Evolutionary conservation across 2,888 invertebrate species (phyloP).

Genomic region (Terebella lapidaria): DNA sequence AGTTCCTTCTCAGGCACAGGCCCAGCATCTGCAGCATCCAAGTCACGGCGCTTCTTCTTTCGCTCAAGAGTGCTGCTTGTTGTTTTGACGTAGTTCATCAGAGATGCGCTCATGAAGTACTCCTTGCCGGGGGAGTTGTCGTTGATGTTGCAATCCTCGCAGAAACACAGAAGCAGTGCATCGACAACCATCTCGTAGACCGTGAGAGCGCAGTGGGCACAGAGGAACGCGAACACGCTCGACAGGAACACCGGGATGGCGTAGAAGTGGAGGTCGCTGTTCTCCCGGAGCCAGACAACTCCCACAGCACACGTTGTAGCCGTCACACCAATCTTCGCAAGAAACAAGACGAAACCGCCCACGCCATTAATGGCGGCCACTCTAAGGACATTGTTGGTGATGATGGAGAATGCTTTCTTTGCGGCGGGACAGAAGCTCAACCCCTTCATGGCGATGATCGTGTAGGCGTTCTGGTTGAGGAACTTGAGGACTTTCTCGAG

Average conservation of each 20-base stretch:
- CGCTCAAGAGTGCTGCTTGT: no score
- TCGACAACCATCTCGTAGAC: slow-evolving; percentile 95
- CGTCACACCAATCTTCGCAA: slow-evolving; percentile 77
- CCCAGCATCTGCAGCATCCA: no score
- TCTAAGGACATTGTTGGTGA: slow-evolving; percentile 68
- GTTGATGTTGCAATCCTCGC: slow-evolving; percentile 83
- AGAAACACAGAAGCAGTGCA: slow-evolving; percentile 87
- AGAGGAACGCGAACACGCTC: slow-evolving; percentile 78
- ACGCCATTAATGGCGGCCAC: slow-evolving; percentile 87
- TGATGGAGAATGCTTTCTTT: slow-evolving; percentile 77
- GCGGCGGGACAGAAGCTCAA: slow-evolving; percentile 87
- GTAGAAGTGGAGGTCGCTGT: slow-evolving; percentile 41
- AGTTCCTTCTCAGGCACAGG: no score
- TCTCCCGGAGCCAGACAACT: slow-evolving; percentile 58
- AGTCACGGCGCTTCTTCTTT: no score
- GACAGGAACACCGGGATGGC: slow-evolving; percentile 73
- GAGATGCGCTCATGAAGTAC: slow-evolving; percentile 50
- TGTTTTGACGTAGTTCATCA: no score
- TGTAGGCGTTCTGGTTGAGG: slow-evolving; percentile 91
- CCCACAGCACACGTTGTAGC: slow-evolving; percentile 76
- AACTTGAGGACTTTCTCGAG: slow-evolving; percentile 87
- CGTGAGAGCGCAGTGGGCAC: slow-evolving; percentile 87
- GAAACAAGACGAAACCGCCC: slow-evolving; percentile 86
- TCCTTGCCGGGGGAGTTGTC: slow-evolving; percentile 56
- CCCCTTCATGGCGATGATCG: slow-evolving; percentile 84